Evolutionary conservation across 2,888 invertebrate species (phyloP).

Genomic region (Drosophila vallismaia): DNA sequence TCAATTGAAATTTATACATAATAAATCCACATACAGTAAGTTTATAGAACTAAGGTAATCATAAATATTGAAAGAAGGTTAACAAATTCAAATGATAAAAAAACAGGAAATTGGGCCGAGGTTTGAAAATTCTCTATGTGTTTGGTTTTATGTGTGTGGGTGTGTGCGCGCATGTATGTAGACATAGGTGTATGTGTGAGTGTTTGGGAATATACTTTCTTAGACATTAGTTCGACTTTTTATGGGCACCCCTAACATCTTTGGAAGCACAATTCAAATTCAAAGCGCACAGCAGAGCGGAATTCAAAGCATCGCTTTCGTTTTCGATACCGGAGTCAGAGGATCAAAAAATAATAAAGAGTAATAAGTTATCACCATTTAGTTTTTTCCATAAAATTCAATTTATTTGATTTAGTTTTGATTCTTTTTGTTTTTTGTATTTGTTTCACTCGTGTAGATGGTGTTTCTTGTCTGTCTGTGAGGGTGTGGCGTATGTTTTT

Average conservation of each 20-base stretch:
- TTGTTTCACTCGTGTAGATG: conserved; percentile 15
- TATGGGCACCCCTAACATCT: conserved; percentile 67
- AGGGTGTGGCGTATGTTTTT: conserved; percentile 1
- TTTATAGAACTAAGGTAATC: conserved; percentile 33
- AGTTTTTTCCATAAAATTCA: conserved; percentile 65
- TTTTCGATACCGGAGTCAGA: conserved; percentile 46
- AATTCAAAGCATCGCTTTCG: conserved; percentile 1
- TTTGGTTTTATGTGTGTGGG: conserved; percentile 28
- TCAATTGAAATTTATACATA: conserved; percentile 29
- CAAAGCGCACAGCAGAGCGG: conserved; percentile 56
- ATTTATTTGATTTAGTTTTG: conserved; percentile 62
- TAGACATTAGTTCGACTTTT: conserved; percentile 40
- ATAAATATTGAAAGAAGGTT: conserved; percentile 33
- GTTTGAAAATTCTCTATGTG: conserved; percentile 74
- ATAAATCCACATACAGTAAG: conserved; percentile 41
- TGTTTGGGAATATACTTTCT: conserved; percentile 32
- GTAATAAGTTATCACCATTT: conserved; percentile 72
- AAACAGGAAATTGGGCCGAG: conserved; percentile 83
- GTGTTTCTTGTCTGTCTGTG: conserved; percentile 17
- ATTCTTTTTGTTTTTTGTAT: conserved; percentile 32
- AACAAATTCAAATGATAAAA: conserved; percentile 46
- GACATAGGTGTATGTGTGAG: conserved; percentile 35
- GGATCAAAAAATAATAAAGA: conserved; percentile 55
- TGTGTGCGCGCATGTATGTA: conserved; percentile 31
- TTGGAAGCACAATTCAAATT: conserved; percentile 83